Percentiles rank a stretch among this genome's conserved stretches.
phyloP scores from a whole-genome alignment of 2,113 vertebrate genomes.

The Gambusia affinis region DNA sequence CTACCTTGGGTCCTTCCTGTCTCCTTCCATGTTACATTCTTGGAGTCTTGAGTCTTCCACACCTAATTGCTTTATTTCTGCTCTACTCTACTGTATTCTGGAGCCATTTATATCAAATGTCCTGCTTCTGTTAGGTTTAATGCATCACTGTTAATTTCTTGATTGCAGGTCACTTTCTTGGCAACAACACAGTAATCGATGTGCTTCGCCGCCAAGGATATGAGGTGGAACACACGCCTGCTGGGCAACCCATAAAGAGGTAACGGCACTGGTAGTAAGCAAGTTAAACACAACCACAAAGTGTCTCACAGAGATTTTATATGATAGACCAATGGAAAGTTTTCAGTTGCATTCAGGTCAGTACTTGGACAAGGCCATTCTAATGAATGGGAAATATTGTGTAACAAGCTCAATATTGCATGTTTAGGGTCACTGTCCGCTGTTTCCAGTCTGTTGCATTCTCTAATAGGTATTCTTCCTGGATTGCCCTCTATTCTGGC shows the following conservation, averaged over 20 bases:
- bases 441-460: too few relatives aligned
- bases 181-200: conserved; percentile 91
- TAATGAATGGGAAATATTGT: not conserved
- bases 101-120: not conserved
- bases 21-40: not conserved
- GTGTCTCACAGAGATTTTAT: not conserved
- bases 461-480: not conserved
- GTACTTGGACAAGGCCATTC: not conserved
- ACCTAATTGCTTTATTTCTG: not conserved
- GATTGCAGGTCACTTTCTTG: conserved; percentile 90
- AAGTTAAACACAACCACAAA: conserved; percentile 13
- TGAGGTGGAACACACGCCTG: conserved; percentile 87
- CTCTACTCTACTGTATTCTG: not conserved
- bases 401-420: not conserved
- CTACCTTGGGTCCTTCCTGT: too few relatives aligned
- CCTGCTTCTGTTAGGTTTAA: not conserved
- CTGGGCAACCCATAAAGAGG: conserved; percentile 86
- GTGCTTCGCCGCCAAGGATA: conserved; percentile 87
- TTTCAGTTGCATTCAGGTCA: too few relatives aligned
- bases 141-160: conserved; percentile 53
- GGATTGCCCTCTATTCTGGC: not conserved
- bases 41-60: not conserved
- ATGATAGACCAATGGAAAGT: not conserved
- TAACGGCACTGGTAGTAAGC: conserved; percentile 58
- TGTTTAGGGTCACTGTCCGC: too few relatives aligned